phyloP scores from a whole-genome alignment of 1,140 invertebrate species.

The Sycophaga agraensis region DNA sequence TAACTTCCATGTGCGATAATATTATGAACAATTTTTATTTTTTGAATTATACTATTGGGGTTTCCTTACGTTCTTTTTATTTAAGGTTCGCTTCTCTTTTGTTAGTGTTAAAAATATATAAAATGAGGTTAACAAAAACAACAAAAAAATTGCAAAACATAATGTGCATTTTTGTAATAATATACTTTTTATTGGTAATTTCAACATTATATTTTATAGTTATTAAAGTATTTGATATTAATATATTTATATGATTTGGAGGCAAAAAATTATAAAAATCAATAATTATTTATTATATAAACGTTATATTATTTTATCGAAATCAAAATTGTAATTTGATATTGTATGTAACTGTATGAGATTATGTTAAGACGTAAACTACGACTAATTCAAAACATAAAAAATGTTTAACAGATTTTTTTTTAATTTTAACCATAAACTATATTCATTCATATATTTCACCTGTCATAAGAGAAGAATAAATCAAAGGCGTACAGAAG shows the following conservation, averaged over 20 bases:
- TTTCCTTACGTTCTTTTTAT: neutral
- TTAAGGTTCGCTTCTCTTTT: neutral
- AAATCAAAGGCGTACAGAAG: neutral
- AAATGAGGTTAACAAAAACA: neutral
- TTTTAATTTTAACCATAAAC: slow-evolving; percentile 2
- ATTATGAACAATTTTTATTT: neutral
- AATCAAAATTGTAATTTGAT: neutral
- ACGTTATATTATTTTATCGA: slow-evolving; percentile 4
- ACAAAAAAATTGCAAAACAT: neutral
- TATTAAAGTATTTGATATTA: slow-evolving; percentile 4
- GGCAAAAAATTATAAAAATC: neutral
- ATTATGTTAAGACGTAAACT: neutral
- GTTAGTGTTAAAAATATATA: neutral
- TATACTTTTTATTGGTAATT: neutral
- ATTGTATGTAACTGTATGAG: slow-evolving; percentile 12
- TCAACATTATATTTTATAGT: slow-evolving; percentile 6
- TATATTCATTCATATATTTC: neutral
- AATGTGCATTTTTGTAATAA: neutral
- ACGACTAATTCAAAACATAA: too few species aligned
- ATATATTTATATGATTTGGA: neutral
- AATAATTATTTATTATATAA: neutral
- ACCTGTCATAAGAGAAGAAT: neutral
- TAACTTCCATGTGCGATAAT: neutral
- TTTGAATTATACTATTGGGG: too few species aligned
- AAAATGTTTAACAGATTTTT: too few species aligned